Evolutionary conservation across 2,888 invertebrate species (phyloP).

Genomic region (Ochropleura leucogaster): DNA sequence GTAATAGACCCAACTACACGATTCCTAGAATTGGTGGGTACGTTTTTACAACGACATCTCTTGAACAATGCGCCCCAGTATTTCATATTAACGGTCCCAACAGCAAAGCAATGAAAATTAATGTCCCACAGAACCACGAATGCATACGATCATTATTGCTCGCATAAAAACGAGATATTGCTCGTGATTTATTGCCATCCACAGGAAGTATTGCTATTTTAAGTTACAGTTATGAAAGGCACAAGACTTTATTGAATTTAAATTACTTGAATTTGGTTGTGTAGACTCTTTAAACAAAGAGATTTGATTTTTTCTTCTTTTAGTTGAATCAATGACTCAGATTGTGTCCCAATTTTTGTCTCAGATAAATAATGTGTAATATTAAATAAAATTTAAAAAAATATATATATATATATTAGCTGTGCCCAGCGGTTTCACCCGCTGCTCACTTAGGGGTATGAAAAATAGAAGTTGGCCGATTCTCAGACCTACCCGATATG

Average conservation of each 20-base stretch:
- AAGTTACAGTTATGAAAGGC: slow-evolving; percentile 1
- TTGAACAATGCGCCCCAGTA: slow-evolving; percentile 67
- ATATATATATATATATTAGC: too few relatives aligned
- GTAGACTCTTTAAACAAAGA: not conserved
- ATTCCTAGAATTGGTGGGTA: slow-evolving; percentile 23
- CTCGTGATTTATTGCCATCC: slow-evolving; percentile 45
- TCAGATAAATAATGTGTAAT: too few relatives aligned
- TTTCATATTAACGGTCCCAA: slow-evolving; percentile 76
- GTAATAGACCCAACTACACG: slow-evolving; percentile 21
- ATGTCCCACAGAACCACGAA: slow-evolving; percentile 66
- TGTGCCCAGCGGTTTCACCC: too few relatives aligned
- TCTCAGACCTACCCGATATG: too few relatives aligned
- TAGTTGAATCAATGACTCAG: not conserved
- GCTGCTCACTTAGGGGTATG: too few relatives aligned
- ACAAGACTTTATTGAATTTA: not conserved
- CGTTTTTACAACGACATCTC: slow-evolving; percentile 60
- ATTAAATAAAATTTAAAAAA: too few relatives aligned
- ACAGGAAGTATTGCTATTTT: slow-evolving; percentile 30
- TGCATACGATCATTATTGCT: slow-evolving; percentile 70
- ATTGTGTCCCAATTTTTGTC: not conserved
- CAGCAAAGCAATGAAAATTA: slow-evolving; percentile 75
- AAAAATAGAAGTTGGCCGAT: too few relatives aligned
- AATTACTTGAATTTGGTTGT: not conserved
- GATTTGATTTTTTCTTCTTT: not conserved
- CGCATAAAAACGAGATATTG: slow-evolving; percentile 68